These are phyloP conservation scores for Philopotamus ludificatus DNA, from an alignment of 1,140 invertebrate genomes.

Conservation along the genomic window DNA sequence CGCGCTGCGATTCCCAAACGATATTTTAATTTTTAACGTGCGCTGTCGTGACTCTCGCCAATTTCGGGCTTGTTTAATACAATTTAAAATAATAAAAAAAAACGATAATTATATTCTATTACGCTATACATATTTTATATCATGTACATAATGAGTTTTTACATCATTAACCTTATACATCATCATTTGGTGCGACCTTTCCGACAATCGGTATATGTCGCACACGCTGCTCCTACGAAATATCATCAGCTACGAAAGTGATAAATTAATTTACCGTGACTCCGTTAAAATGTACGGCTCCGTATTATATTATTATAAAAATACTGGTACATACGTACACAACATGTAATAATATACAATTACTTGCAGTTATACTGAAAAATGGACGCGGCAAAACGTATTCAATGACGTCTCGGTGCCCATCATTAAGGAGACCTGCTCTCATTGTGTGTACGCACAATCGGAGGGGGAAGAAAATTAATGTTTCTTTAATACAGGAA, in stretches of 20 bases:
- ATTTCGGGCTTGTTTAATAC: no score
- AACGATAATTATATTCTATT: background rate
- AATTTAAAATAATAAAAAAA: no score
- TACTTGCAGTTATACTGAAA: slow-evolving; percentile 39
- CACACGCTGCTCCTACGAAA: slow-evolving; percentile 4
- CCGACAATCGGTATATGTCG: slow-evolving; percentile 3
- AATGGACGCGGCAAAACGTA: slow-evolving; percentile 2
- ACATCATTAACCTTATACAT: slow-evolving; percentile 38
- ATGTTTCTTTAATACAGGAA: slow-evolving; percentile 8
- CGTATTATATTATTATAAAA: no score
- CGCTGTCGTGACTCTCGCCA: no score
- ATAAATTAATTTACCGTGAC: slow-evolving; percentile 39
- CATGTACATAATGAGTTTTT: slow-evolving; percentile 1
- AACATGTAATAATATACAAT: slow-evolving; percentile 37
- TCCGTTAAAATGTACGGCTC: slow-evolving; percentile 15
- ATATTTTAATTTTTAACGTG: no score
- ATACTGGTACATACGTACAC: background rate
- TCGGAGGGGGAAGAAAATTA: slow-evolving; percentile 10
- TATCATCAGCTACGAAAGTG: slow-evolving; percentile 18
- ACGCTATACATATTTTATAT: no score
- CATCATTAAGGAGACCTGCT: slow-evolving; percentile 14
- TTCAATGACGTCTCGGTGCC: background rate
- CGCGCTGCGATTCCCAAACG: slow-evolving; percentile 12
- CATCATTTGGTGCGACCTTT: slow-evolving; percentile 39
- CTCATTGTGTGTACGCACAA: background rate